These are phyloP conservation scores for Chrysaora quinquecirrha DNA, from an alignment of 30 jellyfish, hydroid and myxozoan genomes.

Conservation along the genomic window DNA sequence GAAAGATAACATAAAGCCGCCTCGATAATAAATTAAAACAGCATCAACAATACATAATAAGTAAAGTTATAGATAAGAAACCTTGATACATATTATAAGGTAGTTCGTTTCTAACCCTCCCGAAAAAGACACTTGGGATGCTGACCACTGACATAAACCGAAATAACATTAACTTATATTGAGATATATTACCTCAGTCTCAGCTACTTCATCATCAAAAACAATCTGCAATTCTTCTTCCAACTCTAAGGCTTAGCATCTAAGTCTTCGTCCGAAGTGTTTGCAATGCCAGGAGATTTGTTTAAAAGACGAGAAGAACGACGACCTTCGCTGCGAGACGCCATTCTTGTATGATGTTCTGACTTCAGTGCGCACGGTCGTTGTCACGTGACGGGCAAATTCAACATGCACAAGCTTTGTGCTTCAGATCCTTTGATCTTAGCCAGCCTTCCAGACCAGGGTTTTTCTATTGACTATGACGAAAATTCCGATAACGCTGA, in stretches of 20 bases:
- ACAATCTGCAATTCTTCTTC: too few species aligned
- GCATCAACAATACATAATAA: background rate
- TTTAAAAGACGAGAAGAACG: slow-evolving; percentile 1
- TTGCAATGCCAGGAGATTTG: background rate
- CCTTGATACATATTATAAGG: too few species aligned
- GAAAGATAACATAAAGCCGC: background rate
- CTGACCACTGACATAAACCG: background rate
- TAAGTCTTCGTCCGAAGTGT: background rate
- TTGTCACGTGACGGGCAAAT: too few species aligned
- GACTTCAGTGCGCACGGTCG: too few species aligned
- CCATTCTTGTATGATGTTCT: too few species aligned
- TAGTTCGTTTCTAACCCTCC: background rate
- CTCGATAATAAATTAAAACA: background rate
- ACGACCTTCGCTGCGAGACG: slow-evolving; percentile 1
- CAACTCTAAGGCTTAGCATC: too few species aligned
- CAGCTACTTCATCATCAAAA: too few species aligned
- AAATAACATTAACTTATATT: too few species aligned
- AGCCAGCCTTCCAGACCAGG: too few species aligned
- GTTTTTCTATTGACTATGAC: background rate
- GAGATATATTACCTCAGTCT: too few species aligned
- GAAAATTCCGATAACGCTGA: background rate
- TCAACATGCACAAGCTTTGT: too few species aligned
- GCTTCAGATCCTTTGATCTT: too few species aligned
- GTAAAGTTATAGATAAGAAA: background rate
- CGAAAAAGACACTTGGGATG: slow-evolving; percentile 1